A percentile compares a stretch with the other conserved stretches of the same genome.
These are phyloP conservation scores for Rafetus swinhoei DNA, from an alignment of 2,113 vertebrate species.

Conservation along the genomic window DNA sequence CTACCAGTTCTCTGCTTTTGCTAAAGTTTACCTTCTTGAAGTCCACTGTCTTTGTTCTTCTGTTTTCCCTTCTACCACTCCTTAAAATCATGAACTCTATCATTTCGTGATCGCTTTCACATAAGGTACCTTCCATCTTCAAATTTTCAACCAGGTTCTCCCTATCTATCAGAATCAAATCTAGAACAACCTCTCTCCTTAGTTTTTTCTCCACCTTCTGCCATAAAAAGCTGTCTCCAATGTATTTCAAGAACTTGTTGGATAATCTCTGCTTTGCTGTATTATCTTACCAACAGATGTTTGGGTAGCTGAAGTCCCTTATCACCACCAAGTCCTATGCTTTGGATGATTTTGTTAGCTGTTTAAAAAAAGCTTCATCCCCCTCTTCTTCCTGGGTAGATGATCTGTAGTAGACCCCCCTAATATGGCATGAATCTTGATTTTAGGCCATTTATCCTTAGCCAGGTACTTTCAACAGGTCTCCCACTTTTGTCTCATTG, in stretches of 20 bases:
- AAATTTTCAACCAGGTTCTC: neutral
- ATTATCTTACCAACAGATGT: neutral
- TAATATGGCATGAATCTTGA: neutral
- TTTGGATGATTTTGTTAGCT: neutral
- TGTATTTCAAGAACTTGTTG: neutral
- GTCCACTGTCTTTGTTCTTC: neutral
- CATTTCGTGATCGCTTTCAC: neutral
- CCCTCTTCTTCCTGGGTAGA: neutral
- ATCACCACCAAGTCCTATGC: neutral
- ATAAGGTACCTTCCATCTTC: neutral
- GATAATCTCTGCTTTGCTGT: neutral
- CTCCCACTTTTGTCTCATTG: neutral
- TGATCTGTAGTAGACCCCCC: neutral
- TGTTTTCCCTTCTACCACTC: neutral
- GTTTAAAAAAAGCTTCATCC: neutral
- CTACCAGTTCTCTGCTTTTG: neutral
- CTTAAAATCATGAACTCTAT: neutral
- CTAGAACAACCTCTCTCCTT: neutral
- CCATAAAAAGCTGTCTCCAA: neutral
- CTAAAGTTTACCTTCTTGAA: neutral
- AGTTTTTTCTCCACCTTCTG: neutral
- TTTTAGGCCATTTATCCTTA: neutral
- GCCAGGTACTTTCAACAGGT: neutral
- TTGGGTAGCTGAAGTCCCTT: neutral
- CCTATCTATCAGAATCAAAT: neutral